These are phyloP conservation scores for Ictidomys tridecemlineatus DNA, from an alignment of 2,113 vertebrate species.

Conservation along the genomic window DNA sequence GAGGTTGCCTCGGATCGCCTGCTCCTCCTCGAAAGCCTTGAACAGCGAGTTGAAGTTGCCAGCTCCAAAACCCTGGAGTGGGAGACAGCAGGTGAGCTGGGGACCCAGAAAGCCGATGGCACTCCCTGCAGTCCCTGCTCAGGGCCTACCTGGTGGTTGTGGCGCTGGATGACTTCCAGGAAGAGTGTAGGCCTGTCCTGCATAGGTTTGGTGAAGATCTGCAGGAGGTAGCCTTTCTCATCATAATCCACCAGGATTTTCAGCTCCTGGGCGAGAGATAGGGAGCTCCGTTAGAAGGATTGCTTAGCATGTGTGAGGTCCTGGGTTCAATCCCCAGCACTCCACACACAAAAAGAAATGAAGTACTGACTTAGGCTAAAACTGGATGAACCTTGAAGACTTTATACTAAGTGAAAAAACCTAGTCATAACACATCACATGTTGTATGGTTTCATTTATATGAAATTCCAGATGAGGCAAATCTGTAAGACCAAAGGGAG, in stretches of 20 bases:
- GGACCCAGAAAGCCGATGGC: fast-evolving
- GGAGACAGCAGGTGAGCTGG: not conserved
- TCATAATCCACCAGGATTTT: constrained; percentile 97
- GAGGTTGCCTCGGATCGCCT: constrained; percentile 94
- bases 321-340: not conserved
- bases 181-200: constrained; percentile 98
- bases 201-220: constrained; percentile 98
- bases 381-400: not conserved
- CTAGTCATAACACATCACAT: not conserved
- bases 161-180: constrained; percentile 96
- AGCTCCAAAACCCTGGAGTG: constrained; percentile 93
- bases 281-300: too few species aligned
- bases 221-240: constrained; percentile 96
- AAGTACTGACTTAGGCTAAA: not conserved
- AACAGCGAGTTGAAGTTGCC: constrained; percentile 99
- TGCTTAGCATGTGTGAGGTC: not conserved
- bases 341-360: not conserved
- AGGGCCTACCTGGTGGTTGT: constrained; percentile 95
- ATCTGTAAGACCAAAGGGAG: not conserved
- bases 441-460: not conserved
- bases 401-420: not conserved
- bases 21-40: constrained; percentile 96
- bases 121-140: not conserved
- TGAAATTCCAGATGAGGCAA: too few species aligned
- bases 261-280: constrained; percentile 89